phyloP scores from a whole-genome alignment of 2,797 vertebrate species.

The Loris lydekkerianus region DNA sequence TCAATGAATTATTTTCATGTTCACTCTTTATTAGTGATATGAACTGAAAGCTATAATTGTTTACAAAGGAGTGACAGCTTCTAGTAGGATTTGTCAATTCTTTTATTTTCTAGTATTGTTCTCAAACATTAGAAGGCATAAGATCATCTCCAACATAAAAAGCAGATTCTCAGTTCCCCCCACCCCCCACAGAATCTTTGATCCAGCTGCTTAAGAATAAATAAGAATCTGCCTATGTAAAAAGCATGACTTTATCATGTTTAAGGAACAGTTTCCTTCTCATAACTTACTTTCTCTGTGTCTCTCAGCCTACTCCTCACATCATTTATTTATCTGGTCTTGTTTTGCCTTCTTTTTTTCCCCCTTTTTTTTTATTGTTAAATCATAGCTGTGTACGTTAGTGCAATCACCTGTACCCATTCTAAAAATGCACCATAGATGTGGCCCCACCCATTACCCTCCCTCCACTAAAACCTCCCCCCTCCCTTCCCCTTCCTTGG shows the following conservation, averaged over 20 bases:
- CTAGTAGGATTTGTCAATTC: not conserved
- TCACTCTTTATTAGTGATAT: not conserved
- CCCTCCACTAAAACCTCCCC: too few species aligned
- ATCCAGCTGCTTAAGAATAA: not conserved
- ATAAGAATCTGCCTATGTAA: not conserved
- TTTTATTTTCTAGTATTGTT: not conserved
- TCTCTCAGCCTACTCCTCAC: not conserved
- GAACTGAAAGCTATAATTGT: not conserved
- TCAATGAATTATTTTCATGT: not conserved
- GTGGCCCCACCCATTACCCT: too few species aligned
- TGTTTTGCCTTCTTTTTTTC: too few species aligned
- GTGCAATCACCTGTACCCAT: too few species aligned
- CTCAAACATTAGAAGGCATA: not conserved
- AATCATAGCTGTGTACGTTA: too few species aligned
- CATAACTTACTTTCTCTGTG: not conserved
- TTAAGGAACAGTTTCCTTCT: not conserved
- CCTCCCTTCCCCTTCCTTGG: too few species aligned
- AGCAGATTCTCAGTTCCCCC: not conserved
- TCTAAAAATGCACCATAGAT: too few species aligned
- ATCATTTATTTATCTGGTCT: not conserved
- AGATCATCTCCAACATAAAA: not conserved
- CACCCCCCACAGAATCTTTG: fast-evolving
- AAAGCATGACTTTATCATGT: not conserved
- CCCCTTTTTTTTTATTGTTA: too few species aligned
- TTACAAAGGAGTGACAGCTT: not conserved